Base-by-base conservation (phyloP, 1,140 invertebrate genomes). In the Eupristina koningsbergeri region DNA sequence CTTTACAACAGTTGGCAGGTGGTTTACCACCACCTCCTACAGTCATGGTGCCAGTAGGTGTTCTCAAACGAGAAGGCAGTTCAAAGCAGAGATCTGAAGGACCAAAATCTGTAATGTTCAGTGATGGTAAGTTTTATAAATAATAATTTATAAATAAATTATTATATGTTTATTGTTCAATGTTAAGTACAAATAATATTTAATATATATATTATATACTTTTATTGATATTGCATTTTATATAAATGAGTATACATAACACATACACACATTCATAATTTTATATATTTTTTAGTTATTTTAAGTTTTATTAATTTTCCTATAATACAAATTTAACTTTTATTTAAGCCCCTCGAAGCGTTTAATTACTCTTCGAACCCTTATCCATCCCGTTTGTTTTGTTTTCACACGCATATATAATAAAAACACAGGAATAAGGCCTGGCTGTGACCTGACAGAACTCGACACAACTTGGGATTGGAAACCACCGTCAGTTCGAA, bases 401-500 rank as follows among this genome's bases (percentile, higher is more conserved):
- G 88, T 89, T 89, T 89, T 91, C 87, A 91, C 87, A 88, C 90
- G 88, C 89, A 87, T 89, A n/a, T n/a, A 83, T 90, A 91, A 88
- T 88, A 90, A 89, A 91, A 92, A 90, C 88, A 91, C 89, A 92
- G 92, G 92, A 86, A 97, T 98, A 90, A 94, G 97, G 86, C 97
- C 97, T 82, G 97, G 97, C 84, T 97, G 96, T 89, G 97, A 98
- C 93, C 93, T 98, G 85, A 96, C 96, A 81, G 96, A 97, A 89
- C 92, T 96, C 80, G 96, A 95, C 90, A 91, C 91, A 61, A 91
- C 92, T 50, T 91, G 92, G 89, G 93, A 94, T 84, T 86, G 89
- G 86, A 89, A 91, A 83, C 89, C 89, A 85, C 86, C 90, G 1
- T 87, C 90, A 83, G 88, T 89, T 75, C 89, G 91, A 84, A 85